Conservation (phyloP, 2,797 vertebrate species). For the Rousettus madagascariensis region DNA sequence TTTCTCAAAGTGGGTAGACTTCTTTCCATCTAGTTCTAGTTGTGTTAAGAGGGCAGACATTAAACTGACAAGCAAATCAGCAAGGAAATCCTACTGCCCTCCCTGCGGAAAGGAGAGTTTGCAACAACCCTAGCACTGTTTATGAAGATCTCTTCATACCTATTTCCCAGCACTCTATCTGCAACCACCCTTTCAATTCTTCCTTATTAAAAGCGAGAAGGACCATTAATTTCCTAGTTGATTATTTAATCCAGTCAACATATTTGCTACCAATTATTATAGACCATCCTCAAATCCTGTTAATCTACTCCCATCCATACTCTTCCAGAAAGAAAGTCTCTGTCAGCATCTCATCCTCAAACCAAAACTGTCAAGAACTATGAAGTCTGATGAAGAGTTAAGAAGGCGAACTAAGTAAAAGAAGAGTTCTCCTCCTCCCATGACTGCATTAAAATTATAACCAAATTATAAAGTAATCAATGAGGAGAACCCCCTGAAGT, state of each 20-base stretch:
- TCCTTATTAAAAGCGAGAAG: neutral
- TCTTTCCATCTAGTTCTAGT: neutral
- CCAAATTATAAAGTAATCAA: too few species aligned
- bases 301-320: neutral
- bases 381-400: neutral
- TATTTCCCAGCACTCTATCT: neutral
- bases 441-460: too few species aligned
- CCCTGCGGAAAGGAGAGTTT: neutral
- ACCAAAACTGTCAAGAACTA: neutral
- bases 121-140: neutral
- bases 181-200: neutral
- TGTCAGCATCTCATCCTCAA: neutral
- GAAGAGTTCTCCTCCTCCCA: too few species aligned
- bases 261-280: neutral
- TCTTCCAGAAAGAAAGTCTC: neutral
- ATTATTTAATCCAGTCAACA: neutral
- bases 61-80: neutral
- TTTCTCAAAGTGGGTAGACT: neutral
- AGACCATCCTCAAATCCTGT: neutral
- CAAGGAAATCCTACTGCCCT: neutral
- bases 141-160: neutral
- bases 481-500: too few species aligned
- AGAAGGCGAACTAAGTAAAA: too few species aligned
- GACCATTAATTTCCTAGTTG: neutral
- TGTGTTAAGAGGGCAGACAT: neutral